These are phyloP conservation scores for Apis florea DNA, from an alignment of 1,140 invertebrate species.

Conservation along the genomic window DNA sequence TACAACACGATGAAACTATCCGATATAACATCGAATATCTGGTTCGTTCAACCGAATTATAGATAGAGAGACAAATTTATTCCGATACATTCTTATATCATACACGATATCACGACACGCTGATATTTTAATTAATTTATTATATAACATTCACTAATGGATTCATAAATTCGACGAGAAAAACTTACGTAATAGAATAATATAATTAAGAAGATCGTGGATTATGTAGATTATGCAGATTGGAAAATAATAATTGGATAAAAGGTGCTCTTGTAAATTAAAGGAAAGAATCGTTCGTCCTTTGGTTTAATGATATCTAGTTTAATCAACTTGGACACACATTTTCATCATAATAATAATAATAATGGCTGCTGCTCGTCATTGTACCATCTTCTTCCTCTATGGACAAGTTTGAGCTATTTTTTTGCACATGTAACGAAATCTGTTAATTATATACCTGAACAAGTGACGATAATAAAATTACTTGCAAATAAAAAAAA, in stretches of 20 bases:
- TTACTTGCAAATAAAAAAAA: neutral
- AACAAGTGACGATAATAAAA: neutral
- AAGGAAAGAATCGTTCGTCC: conserved; percentile 60
- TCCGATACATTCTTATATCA: too few relatives aligned
- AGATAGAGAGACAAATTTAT: too few relatives aligned
- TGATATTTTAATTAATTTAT: too few relatives aligned
- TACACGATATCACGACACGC: too few relatives aligned
- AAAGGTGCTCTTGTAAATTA: conserved; percentile 5
- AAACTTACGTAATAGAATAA: neutral
- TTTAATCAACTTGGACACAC: conserved; percentile 23
- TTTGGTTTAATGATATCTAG: conserved; percentile 3
- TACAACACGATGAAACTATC: too few relatives aligned
- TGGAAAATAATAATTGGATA: neutral
- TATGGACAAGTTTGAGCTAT: conserved; percentile 41
- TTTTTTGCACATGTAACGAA: conserved; percentile 44
- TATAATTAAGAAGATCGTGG: neutral
- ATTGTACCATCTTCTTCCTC: neutral
- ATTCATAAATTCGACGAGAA: too few relatives aligned
- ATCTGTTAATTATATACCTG: conserved; percentile 37
- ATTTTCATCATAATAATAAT: conserved; percentile 34
- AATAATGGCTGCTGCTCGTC: conserved; percentile 51
- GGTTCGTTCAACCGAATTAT: too few relatives aligned
- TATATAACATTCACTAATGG: too few relatives aligned
- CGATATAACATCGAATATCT: too few relatives aligned
- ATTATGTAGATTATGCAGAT: neutral